Evolutionary conservation across 2,113 vertebrate genomes (phyloP).

Genomic region (Bettongia penicillata): DNA sequence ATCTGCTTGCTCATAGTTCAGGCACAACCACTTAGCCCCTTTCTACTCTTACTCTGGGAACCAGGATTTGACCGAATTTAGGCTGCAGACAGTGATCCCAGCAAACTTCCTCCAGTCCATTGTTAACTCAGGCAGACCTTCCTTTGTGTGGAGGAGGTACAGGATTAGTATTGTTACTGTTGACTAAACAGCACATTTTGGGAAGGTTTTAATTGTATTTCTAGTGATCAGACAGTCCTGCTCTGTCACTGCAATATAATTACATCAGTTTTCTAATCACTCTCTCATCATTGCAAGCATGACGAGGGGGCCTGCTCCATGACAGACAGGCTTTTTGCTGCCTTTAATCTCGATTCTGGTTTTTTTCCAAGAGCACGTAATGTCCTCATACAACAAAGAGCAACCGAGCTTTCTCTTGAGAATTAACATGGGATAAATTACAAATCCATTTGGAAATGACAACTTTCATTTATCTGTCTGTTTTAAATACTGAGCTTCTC

Average conservation of each 20-base stretch:
- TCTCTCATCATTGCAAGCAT: slow-evolving; percentile 83
- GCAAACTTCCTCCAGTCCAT: slow-evolving; percentile 70
- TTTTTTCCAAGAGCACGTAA: slow-evolving; percentile 80
- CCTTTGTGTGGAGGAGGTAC: slow-evolving; percentile 78
- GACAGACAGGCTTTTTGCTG: slow-evolving; percentile 84
- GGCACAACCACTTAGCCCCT: too few relatives aligned
- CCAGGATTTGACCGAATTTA: neutral
- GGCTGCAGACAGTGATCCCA: slow-evolving; percentile 21
- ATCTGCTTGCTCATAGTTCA: neutral
- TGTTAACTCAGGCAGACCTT: slow-evolving; percentile 76
- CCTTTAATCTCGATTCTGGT: slow-evolving; percentile 84
- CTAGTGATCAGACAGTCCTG: slow-evolving; percentile 82
- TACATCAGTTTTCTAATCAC: slow-evolving; percentile 82
- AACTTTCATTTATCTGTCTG: slow-evolving; percentile 74
- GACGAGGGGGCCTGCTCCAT: slow-evolving; percentile 83
- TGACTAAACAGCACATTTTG: slow-evolving; percentile 80
- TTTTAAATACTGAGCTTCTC: slow-evolving; percentile 63
- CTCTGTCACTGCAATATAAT: slow-evolving; percentile 83
- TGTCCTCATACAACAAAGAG: slow-evolving; percentile 83
- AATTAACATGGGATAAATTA: slow-evolving; percentile 77
- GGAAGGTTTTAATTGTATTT: slow-evolving; percentile 83
- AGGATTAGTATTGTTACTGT: slow-evolving; percentile 76
- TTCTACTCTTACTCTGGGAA: neutral
- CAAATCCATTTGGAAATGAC: slow-evolving; percentile 75
- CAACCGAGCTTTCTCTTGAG: slow-evolving; percentile 64